Evolutionary conservation across 2,888 invertebrate species (phyloP).

Genomic region (Napeogenes inachia): DNA sequence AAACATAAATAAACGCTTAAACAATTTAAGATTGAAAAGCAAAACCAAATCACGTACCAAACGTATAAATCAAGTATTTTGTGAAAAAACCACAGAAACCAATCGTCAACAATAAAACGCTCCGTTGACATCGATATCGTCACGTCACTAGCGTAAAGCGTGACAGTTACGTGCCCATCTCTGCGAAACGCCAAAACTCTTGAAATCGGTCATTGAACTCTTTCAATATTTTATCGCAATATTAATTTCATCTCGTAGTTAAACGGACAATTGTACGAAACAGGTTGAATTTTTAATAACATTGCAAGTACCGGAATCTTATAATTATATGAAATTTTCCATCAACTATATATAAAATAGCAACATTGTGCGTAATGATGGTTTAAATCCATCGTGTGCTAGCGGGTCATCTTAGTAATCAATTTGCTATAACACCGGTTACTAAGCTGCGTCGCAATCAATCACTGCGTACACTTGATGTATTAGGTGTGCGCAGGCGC

Average conservation of each 20-base stretch:
- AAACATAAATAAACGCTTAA: background rate
- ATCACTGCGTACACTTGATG: slow-evolving; percentile 24
- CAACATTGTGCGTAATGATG: too few relatives aligned
- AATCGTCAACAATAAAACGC: slow-evolving; percentile 42
- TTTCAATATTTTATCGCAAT: too few relatives aligned
- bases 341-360: too few relatives aligned
- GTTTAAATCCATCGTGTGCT: too few relatives aligned
- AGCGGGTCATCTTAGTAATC: slow-evolving; percentile 33
- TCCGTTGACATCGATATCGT: slow-evolving; percentile 52
- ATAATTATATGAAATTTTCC: too few relatives aligned
- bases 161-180: slow-evolving; percentile 53
- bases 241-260: too few relatives aligned
- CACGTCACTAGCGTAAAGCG: slow-evolving; percentile 55
- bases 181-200: slow-evolving; percentile 42
- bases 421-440: slow-evolving; percentile 43
- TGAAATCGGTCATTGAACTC: slow-evolving; percentile 49
- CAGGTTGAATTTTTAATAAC: too few relatives aligned
- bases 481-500: slow-evolving; percentile 26
- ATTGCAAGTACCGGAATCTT: too few relatives aligned
- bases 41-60: slow-evolving; percentile 23
- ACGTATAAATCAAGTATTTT: slow-evolving; percentile 29
- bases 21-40: slow-evolving; percentile 10
- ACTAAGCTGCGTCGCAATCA: slow-evolving; percentile 24
- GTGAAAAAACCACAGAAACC: slow-evolving; percentile 40
- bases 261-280: too few relatives aligned